Conservation (phyloP, 2,797 vertebrate genomes). For the Novumbra hubbsi region DNA sequence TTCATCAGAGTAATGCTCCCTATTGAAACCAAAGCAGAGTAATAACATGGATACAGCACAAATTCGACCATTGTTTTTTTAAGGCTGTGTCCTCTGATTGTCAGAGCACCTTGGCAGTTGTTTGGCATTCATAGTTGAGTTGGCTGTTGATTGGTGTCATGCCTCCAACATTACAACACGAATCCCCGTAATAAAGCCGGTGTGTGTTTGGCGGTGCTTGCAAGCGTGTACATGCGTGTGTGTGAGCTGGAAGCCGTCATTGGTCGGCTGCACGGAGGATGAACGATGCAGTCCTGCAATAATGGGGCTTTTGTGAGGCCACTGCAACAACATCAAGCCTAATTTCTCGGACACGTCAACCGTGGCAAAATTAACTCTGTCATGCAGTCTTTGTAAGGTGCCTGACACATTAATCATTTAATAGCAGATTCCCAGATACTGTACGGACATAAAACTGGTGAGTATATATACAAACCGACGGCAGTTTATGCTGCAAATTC, state of each 20-base stretch:
- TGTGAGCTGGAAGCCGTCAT: conserved; percentile 47
- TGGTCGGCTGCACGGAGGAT: conserved; percentile 41
- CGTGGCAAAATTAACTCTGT: conserved; percentile 61
- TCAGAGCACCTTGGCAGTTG: conserved; percentile 55
- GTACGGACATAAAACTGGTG: conserved; percentile 16
- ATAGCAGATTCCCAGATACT: conserved; percentile 18
- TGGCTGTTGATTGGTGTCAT: conserved; percentile 52
- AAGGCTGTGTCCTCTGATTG: conserved; percentile 46
- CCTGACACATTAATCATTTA: conserved; percentile 60
- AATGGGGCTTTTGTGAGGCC: conserved; percentile 59
- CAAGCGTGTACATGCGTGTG: too few relatives aligned
- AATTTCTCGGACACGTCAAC: conserved; percentile 46
- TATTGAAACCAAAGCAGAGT: conserved; percentile 33
- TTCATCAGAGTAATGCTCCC: conserved; percentile 23
- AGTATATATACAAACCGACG: background rate
- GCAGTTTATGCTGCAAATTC: conserved; percentile 39
- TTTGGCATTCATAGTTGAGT: conserved; percentile 52
- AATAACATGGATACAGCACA: conserved; percentile 41
- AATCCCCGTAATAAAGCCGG: conserved; percentile 25
- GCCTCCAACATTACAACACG: conserved; percentile 54
- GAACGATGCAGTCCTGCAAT: conserved; percentile 40
- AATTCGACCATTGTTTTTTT: conserved; percentile 36
- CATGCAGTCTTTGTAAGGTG: conserved; percentile 57
- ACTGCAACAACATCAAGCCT: conserved; percentile 44
- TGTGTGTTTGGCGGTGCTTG: conserved; percentile 14